These are phyloP conservation scores for Noctua pronuba DNA, from an alignment of 2,888 invertebrate species.

Conservation along the genomic window DNA sequence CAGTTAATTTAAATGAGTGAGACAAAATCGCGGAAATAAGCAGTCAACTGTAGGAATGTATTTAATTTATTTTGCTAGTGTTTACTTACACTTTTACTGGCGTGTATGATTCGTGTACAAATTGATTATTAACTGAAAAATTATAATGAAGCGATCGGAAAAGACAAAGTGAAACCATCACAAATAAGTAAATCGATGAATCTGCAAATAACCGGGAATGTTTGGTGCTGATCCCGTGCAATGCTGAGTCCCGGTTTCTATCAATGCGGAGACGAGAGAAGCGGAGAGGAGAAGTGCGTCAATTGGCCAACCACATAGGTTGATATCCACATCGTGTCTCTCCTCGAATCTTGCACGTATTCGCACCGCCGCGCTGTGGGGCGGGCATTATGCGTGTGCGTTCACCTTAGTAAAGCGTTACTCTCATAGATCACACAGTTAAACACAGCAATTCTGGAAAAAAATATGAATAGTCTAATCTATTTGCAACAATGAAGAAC, in stretches of 20 bases:
- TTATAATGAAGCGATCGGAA: neutral
- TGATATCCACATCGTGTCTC: neutral
- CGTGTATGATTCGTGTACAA: neutral
- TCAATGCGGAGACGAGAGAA: neutral
- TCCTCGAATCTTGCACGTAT: neutral
- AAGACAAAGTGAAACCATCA: neutral
- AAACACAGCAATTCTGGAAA: neutral
- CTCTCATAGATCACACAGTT: neutral
- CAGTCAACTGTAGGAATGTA: slow-evolving; percentile 35
- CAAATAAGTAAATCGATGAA: neutral
- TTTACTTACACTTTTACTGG: slow-evolving; percentile 6
- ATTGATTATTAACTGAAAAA: neutral
- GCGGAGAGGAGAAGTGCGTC: neutral
- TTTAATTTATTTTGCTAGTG: slow-evolving; percentile 7
- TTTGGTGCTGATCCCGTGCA: neutral
- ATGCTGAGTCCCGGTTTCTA: neutral
- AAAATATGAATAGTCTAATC: neutral
- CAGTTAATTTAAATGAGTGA: slow-evolving; percentile 50
- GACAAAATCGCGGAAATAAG: slow-evolving; percentile 42
- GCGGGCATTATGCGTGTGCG: neutral
- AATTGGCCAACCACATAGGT: neutral
- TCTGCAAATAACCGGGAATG: neutral
- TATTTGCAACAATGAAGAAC: neutral
- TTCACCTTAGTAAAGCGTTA: neutral
- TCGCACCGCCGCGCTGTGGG: neutral